Percentiles rank a stretch among this genome's conserved stretches.
These are phyloP conservation scores for Amazona vittata DNA, from an alignment of 2,113 vertebrate genomes.

Conservation along the genomic window DNA sequence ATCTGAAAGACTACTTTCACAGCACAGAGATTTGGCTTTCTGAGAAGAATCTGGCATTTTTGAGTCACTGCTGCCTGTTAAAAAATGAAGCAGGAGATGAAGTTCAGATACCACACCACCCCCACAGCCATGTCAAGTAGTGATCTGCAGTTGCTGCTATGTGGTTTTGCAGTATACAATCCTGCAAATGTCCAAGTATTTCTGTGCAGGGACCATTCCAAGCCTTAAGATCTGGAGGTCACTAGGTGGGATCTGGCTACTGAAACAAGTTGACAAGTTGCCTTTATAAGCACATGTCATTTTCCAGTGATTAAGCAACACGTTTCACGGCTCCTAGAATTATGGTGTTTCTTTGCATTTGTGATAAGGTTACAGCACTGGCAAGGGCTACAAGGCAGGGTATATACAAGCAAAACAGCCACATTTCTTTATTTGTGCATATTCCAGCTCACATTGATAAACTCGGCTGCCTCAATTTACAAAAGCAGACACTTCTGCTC, in stretches of 20 bases:
- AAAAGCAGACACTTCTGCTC: background rate
- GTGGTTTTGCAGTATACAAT: background rate
- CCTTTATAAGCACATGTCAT: background rate
- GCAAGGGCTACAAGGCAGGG: background rate
- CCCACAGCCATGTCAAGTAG: background rate
- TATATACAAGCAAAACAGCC: background rate
- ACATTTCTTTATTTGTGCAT: background rate
- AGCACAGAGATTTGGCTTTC: conserved; percentile 6
- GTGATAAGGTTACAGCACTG: background rate
- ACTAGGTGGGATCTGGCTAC: background rate
- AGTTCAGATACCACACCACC: background rate
- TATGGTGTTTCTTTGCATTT: background rate
- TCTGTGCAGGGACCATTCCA: background rate
- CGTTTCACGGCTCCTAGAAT: background rate
- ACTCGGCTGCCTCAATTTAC: background rate
- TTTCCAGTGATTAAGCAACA: background rate
- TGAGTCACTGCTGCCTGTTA: background rate
- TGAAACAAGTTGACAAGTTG: background rate
- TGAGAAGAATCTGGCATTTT: conserved; percentile 20
- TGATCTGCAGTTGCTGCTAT: background rate
- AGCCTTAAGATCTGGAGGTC: background rate
- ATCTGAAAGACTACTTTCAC: background rate
- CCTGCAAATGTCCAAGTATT: background rate
- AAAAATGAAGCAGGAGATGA: conserved; percentile 1
- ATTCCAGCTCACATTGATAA: background rate